Base-by-base conservation (phyloP, 2,797 vertebrate species). In the Poecilia wingei region DNA sequence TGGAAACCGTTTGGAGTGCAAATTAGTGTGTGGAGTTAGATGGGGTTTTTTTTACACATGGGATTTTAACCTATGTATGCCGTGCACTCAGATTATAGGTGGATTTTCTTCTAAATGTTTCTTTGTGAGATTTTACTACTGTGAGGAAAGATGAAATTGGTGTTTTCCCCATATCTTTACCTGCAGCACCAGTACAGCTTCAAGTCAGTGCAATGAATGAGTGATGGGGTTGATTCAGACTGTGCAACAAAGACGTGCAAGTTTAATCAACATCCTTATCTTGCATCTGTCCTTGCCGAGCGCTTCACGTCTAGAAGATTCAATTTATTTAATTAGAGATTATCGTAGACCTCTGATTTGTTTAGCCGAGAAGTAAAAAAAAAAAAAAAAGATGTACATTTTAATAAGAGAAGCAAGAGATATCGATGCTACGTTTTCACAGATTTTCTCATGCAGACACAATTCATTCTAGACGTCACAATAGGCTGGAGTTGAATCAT, bases 401-500 rank as follows among this genome's bases (percentile, higher is more conserved):
- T 45, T 43, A 45, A 70, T 28, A 70, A 70, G 13, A 14, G 2
- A 13, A 43, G 22, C 1, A 13, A 45, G 14, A 16, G 5, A n/a
- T 70, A 45, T 45, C 14, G 25, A 25, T 28, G 22, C 41, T 70
- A 86, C 86, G 90, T 89, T 79, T 53, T 78, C 89, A 66, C 87
- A 80, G 71, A 69, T 64, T 45, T 70, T 82, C 76, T 43, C 71
- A 80, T 72, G 79, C 72, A 83, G 78, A 82, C 75, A 74, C 49
- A 51, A 55, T 71, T 74, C 59, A 47, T 41, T 78, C 69, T 76
- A 75, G 47, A 64, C n/a, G 33, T 77, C 36, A 77, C 66, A 45
- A 41, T 43, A 80, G 53, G 53, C 70, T 36, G 6, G 39, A 36
- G 83, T 85, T 90, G 90, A 93, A 77, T 92, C 90, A 93, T 91